Percentiles rank a stretch among this genome's conserved stretches.
These are phyloP conservation scores for Sinotaia quadrata DNA, from an alignment of 2,888 invertebrate genomes.

Conservation along the genomic window DNA sequence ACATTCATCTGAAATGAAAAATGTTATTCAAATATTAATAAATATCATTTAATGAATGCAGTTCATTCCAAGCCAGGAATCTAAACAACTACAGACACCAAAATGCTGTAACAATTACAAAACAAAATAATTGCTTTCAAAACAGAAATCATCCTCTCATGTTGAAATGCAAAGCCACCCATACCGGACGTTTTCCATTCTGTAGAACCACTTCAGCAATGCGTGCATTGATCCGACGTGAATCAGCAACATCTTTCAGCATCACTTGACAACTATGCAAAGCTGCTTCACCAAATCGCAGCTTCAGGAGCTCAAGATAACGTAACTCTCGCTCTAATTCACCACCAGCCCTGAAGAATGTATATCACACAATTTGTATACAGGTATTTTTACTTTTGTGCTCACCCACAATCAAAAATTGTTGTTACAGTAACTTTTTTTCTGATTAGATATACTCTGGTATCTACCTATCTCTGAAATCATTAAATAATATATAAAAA, in stretches of 20 bases:
- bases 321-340: constrained; percentile 79
- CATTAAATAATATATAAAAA: too few relatives aligned
- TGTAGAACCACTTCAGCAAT: constrained; percentile 64
- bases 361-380: constrained; percentile 56
- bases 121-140: neutral
- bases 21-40: too few relatives aligned
- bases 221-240: constrained; percentile 88
- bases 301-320: constrained; percentile 92
- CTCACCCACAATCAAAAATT: too few relatives aligned
- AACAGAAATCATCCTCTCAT: neutral
- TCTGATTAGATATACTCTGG: too few relatives aligned
- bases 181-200: constrained; percentile 42
- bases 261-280: constrained; percentile 98
- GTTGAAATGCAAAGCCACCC: neutral
- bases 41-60: too few relatives aligned
- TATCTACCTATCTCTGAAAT: too few relatives aligned
- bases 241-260: constrained; percentile 97
- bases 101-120: too few relatives aligned
- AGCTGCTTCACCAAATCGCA: constrained; percentile 94
- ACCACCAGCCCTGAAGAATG: constrained; percentile 24
- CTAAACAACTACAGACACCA: too few relatives aligned
- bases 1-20: too few relatives aligned
- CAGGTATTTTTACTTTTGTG: too few relatives aligned
- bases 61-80: too few relatives aligned
- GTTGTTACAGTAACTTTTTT: too few relatives aligned